Percentiles rank a stretch among this genome's conserved stretches.
Conservation (phyloP, 1,140 invertebrate genomes). For the Drosophila fuyamai region DNA sequence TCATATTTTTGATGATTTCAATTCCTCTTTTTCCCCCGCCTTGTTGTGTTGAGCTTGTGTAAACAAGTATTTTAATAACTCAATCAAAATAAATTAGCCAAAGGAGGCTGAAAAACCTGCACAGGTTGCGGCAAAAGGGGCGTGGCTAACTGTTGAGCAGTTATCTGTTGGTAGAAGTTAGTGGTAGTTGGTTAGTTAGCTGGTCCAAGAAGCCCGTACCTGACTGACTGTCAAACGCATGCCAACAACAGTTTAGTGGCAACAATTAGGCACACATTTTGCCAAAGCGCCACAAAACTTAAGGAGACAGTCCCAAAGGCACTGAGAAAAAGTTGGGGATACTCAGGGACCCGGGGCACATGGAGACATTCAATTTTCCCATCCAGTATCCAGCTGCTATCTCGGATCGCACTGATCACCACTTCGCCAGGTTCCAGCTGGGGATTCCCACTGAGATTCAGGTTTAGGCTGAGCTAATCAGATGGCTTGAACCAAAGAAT, state of each 20-base stretch:
- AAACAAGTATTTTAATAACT: conserved; percentile 80
- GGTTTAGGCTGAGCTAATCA: too few species aligned
- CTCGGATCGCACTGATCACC: neutral
- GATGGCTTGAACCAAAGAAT: too few species aligned
- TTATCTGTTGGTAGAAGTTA: conserved; percentile 16
- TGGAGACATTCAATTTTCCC: neutral
- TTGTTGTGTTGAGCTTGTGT: conserved; percentile 47
- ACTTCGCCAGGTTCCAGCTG: neutral
- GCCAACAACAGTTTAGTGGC: conserved; percentile 80
- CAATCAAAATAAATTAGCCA: conserved; percentile 65
- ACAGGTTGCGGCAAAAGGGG: conserved; percentile 4
- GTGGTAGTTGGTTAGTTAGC: neutral
- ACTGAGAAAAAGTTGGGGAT: neutral
- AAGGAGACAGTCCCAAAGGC: conserved; percentile 4
- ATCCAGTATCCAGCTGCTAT: neutral
- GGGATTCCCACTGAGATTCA: neutral
- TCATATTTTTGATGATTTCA: conserved; percentile 18
- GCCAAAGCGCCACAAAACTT: conserved; percentile 61
- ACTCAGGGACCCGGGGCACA: neutral
- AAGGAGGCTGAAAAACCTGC: conserved; percentile 12
- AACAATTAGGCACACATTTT: conserved; percentile 81
- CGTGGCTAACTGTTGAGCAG: conserved; percentile 37
- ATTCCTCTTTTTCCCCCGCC: neutral
- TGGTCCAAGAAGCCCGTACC: conserved; percentile 21
- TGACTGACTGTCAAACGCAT: conserved; percentile 79